Evolutionary conservation across 2,888 invertebrate species (phyloP), one percentile per base, ranked within the genome.

Genomic region (Coecobrya sp.): DNA sequence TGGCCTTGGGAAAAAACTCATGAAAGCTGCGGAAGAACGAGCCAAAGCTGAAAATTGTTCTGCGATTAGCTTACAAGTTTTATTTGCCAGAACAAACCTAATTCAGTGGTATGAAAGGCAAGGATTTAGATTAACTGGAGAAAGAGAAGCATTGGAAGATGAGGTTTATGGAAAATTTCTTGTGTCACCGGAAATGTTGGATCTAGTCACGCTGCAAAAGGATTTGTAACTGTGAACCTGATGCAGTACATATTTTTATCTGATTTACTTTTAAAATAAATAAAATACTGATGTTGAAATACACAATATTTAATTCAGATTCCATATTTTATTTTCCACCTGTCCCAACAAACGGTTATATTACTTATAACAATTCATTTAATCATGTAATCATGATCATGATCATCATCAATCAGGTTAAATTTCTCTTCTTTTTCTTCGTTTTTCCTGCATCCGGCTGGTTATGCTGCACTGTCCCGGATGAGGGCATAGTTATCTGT

Each of bases 61-160:
- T 65, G 85, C 36, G 0, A 22, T 65, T 0, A 36, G 16, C 8
- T 8, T 85, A n/a, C 19, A 36, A 19, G 62, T 62, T 8, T 11
- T 85, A 13, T 1, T 1, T 10, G 65, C 36, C 19, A 59, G 85
- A 25, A 62, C 13, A 42, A 22, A 36, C 10, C n/a, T 85, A 7
- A 62, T 62, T 19, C n/a, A 62, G 27, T 85, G 85, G 85, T 85
- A 85, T n/a, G 85, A 85, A 62, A 27, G 85, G 36, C 85, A 65
- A 42, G 85, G 85, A n/a, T 85, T 36, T 62, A 22, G 45, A 42
- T 16, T 10, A 62, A 85, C 85, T n/a, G 85, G 85, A 7, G 85
- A 85, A 7, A 62, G 5, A 0, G 45, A 11, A 0, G 65, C 85
- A 42, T 65, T 65, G 45, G 10, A 30, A 11, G 52, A 62, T 10